Evolutionary conservation across 1,140 invertebrate genomes (phyloP).

Genomic region (Bombyx mori): ASM3026992v2 NC_085112.1:10399001-10399500

Average conservation of each 20-base stretch:
- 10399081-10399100: constrained; percentile 32
- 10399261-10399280: constrained; percentile 6
- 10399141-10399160: too few species aligned
- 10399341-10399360: neutral
- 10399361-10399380: neutral
- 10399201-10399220: neutral
- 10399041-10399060: constrained; percentile 68
- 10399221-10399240: neutral
- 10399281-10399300: constrained; percentile 11
- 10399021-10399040: constrained; percentile 60
- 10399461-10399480: neutral
- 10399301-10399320: constrained; percentile 1
- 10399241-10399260: constrained; percentile 1
- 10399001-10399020: constrained; percentile 60
- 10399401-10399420: constrained; percentile 2
- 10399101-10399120: constrained; percentile 8
- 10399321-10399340: constrained; percentile 4
- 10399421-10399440: neutral
- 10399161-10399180: too few species aligned
- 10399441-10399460: constrained; percentile 2
- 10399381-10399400: constrained; percentile 1
- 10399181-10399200: too few species aligned
- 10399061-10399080: constrained; percentile 50
- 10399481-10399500: too few species aligned
- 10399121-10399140: neutral